Conservation (phyloP, 2,888 invertebrate genomes). For the Eurytoma californica region DNA sequence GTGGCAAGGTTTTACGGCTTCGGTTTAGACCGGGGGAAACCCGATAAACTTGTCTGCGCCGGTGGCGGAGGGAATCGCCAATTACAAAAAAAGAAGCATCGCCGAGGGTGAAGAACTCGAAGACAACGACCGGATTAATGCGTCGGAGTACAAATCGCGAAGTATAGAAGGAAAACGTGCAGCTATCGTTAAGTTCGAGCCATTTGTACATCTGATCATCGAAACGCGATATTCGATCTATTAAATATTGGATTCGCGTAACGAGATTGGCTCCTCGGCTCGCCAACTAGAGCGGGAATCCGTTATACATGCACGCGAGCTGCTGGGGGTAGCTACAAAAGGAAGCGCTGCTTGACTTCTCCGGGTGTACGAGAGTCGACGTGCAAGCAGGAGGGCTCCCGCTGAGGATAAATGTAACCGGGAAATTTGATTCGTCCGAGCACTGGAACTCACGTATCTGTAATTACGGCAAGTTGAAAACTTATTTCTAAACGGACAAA, state of each 20-base stretch:
- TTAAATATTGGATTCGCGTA: conserved; percentile 10
- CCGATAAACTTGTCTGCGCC: conserved; percentile 64
- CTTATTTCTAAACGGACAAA: not conserved
- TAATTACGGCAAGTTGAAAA: not conserved
- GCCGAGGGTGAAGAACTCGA: not conserved
- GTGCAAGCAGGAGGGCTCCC: not conserved
- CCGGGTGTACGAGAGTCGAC: not conserved
- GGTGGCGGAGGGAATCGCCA: conserved; percentile 14
- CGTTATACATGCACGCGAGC: not conserved
- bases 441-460: no score
- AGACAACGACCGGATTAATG: conserved; percentile 32
- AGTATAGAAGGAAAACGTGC: not conserved
- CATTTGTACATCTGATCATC: conserved; percentile 20
- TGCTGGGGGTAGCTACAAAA: not conserved
- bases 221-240: conserved; percentile 28
- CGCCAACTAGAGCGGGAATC: not conserved
- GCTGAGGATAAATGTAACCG: not conserved
- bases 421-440: conserved; percentile 8
- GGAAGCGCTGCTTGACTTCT: conserved; percentile 12
- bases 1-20: conserved; percentile 63
- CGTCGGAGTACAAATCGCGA: not conserved
- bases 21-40: conserved; percentile 66
- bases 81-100: conserved; percentile 6
- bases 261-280: not conserved
- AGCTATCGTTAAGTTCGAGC: not conserved